Percentiles rank a stretch among this genome's conserved stretches.
Conservation (phyloP, 2,888 invertebrate genomes). For the Lampropteryx suffumata region DNA sequence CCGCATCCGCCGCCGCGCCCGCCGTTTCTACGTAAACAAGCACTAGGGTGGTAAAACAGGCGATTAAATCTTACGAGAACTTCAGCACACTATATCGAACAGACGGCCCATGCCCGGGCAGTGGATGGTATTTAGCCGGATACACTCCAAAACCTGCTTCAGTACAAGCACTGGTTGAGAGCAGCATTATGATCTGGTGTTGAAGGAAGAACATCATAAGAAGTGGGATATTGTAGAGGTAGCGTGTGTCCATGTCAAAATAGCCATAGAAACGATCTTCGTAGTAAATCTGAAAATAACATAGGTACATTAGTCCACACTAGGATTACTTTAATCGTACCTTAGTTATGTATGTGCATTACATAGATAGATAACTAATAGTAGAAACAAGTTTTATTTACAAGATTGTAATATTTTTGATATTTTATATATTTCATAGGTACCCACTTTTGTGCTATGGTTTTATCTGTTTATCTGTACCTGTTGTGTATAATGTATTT, state of each 20-base stretch:
- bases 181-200: constrained; percentile 88
- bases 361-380: too few species aligned
- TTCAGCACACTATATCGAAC: constrained; percentile 67
- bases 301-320: too few species aligned
- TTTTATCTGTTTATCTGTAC: too few species aligned
- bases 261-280: constrained; percentile 85
- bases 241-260: constrained; percentile 85
- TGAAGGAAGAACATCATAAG: constrained; percentile 89
- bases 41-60: background rate
- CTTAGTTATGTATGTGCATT: too few species aligned
- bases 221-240: constrained; percentile 90
- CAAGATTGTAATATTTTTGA: too few species aligned
- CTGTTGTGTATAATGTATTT: too few species aligned
- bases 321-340: too few species aligned
- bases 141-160: constrained; percentile 94
- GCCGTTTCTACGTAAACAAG: background rate
- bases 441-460: too few species aligned
- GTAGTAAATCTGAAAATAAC: constrained; percentile 83
- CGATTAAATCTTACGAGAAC: constrained; percentile 44
- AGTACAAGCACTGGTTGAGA: constrained; percentile 92
- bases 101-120: constrained; percentile 91
- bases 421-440: too few species aligned
- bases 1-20: too few species aligned
- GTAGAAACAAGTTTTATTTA: too few species aligned
- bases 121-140: constrained; percentile 84